phyloP scores from a whole-genome alignment of 1,140 invertebrate genomes.

The Brachionus koreanus region DNA sequence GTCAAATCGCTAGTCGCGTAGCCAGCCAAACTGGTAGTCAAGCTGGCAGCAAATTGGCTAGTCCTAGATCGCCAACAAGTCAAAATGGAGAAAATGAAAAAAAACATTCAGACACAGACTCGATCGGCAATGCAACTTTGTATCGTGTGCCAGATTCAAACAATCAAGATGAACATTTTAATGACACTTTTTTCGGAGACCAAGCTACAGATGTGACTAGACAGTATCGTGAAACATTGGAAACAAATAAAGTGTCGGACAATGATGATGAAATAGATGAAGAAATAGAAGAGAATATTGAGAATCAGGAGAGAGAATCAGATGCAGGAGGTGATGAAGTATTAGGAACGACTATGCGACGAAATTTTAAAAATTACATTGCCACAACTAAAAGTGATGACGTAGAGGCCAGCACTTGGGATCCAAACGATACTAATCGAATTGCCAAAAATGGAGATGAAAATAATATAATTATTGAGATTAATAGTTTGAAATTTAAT shows the following conservation, averaged over 20 bases:
- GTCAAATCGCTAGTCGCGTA: neutral
- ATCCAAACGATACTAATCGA: slow-evolving; percentile 27
- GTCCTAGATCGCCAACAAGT: neutral
- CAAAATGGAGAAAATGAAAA: neutral
- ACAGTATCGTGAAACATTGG: slow-evolving; percentile 10
- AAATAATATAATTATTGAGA: slow-evolving; percentile 19
- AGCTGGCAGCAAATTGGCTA: neutral
- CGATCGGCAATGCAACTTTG: slow-evolving; percentile 18
- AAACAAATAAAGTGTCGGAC: slow-evolving; percentile 33
- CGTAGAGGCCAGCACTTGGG: neutral
- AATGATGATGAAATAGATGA: neutral
- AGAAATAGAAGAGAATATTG: slow-evolving; percentile 38
- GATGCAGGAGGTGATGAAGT: slow-evolving; percentile 34
- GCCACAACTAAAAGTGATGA: slow-evolving; percentile 33
- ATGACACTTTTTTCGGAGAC: slow-evolving; percentile 47
- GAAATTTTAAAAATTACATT: slow-evolving; percentile 13
- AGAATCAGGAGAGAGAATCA: slow-evolving; percentile 42
- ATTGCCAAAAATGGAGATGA: slow-evolving; percentile 4
- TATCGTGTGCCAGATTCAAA: neutral
- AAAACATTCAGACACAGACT: neutral
- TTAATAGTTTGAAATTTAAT: neutral
- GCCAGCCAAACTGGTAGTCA: neutral
- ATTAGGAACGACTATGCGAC: neutral
- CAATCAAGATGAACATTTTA: neutral
- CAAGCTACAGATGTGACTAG: neutral